Base-by-base conservation (phyloP, 2,113 vertebrate species). In the Hyaena hyaena region DNA sequence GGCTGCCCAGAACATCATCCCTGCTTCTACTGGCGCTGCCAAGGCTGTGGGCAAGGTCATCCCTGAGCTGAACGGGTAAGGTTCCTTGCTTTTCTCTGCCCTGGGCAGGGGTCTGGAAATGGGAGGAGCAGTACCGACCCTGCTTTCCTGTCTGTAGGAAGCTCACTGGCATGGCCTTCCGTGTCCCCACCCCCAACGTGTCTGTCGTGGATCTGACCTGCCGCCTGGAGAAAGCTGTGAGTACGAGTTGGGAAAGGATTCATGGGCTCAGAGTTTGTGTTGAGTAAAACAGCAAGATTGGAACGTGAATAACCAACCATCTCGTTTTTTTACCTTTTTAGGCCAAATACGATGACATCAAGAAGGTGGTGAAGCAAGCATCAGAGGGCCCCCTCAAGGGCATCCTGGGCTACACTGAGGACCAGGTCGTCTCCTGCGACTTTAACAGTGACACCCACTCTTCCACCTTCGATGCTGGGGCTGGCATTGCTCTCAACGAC, bases 1-100 rank as follows among this genome's bases (percentile, higher is more conserved):
- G 26, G 99, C 99, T 80, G 98, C 99, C 97, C 99, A 99, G 99
- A 99, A 99, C 98, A 99, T 99, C 98, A 99, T 99, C 97, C 99
- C 99, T 12, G 99, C 99, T 8, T 99, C 99, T 28, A 99, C 99
- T 45, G 99, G 99, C 0, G 99, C 99, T 19, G 99, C 99, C 92
- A 99, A 99, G 98, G 99, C 99, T 95, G 99, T 99, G 14, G 99
- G 99, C 98, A 99, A 99, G 97, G 99, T 99, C 98, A 99, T 99
- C 97, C 99, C 99, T 33, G 99, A 99, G 97, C 99, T 99, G 81
- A 99, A 99, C 0, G 99, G 99, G 99, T 99, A 43, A 97, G 99
- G 96, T 26, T 16, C 76, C 17, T 12, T 48, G 28, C 55, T 68
- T 23, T 73, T 39, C 28, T 55, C 76, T 58, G 35, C 15, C 66